A percentile compares a stretch with the other conserved stretches of the same genome.
phyloP scores from a whole-genome alignment of 2,888 invertebrate species.

The Tanypteryx hageni region DNA sequence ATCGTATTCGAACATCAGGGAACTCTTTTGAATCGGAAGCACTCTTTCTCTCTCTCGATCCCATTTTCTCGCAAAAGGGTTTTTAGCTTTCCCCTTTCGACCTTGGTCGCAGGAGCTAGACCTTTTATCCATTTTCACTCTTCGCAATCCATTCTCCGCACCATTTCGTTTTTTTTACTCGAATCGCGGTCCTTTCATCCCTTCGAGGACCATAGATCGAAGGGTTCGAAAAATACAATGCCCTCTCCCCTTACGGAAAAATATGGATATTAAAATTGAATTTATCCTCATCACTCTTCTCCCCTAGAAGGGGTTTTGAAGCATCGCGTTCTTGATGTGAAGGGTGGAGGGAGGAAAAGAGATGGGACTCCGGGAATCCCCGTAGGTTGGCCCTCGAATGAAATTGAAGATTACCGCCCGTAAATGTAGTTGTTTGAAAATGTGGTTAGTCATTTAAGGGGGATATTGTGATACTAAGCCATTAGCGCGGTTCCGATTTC shows the following conservation, averaged over 20 bases:
- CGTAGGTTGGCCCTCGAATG: not conserved
- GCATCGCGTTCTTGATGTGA: not conserved
- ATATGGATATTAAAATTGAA: slow-evolving; percentile 58
- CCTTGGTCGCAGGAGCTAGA: not conserved
- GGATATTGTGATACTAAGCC: not conserved
- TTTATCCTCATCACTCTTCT: slow-evolving; percentile 52
- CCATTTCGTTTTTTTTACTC: slow-evolving; percentile 7
- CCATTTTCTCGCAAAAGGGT: slow-evolving; percentile 5
- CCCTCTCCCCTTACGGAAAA: not conserved
- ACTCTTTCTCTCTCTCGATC: not conserved
- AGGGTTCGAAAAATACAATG: slow-evolving; percentile 19
- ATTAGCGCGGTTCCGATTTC: not conserved
- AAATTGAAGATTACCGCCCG: not conserved
- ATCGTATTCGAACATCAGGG: not conserved
- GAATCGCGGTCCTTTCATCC: not conserved
- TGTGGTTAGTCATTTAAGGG: not conserved
- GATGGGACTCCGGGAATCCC: not conserved
- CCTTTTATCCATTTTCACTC: not conserved
- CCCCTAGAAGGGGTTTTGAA: slow-evolving; percentile 40
- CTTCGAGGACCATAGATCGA: not conserved
- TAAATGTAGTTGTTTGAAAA: slow-evolving; percentile 17
- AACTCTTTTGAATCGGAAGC: not conserved
- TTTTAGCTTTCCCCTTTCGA: not conserved
- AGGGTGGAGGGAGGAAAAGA: not conserved
- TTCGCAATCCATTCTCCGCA: not conserved